Percentiles rank a stretch among this genome's conserved stretches.
Evolutionary conservation across 2,888 invertebrate species (phyloP).

Genomic region (Acanthacorydalis orientalis): DNA sequence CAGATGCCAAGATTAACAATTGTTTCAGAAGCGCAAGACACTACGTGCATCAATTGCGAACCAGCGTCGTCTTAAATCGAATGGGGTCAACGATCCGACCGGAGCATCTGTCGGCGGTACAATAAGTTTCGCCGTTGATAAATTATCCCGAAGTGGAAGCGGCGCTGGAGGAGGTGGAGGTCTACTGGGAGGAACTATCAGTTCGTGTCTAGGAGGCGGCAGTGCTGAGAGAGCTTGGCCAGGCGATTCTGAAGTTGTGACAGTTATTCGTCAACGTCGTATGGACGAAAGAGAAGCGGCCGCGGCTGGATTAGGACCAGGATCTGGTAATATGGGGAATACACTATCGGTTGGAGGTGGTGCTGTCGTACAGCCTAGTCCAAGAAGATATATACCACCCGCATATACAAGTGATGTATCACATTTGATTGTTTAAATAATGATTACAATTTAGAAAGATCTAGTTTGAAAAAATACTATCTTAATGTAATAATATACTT

Average conservation of each 20-base stretch:
- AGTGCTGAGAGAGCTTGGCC: conserved; percentile 42
- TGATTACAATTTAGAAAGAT: too few species aligned
- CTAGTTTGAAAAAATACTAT: too few species aligned
- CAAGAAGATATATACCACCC: conserved; percentile 41
- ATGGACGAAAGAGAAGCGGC: conserved; percentile 28
- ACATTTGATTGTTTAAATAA: conserved; percentile 52
- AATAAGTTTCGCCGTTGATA: conserved; percentile 66
- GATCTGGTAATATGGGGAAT: conserved; percentile 28
- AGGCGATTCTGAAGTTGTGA: conserved; percentile 34
- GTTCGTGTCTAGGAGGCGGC: conserved; percentile 24
- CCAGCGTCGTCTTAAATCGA: conserved; percentile 64
- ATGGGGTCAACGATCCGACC: conserved; percentile 62
- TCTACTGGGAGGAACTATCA: conserved; percentile 19
- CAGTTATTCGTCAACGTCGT: conserved; percentile 35
- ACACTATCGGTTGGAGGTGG: conserved; percentile 26
- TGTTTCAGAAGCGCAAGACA: conserved; percentile 72
- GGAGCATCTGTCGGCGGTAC: conserved; percentile 22
- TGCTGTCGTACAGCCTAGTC: conserved; percentile 40
- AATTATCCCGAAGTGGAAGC: conserved; percentile 23
- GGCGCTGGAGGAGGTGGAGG: conserved; percentile 19
- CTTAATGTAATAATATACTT: too few species aligned
- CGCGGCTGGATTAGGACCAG: conserved; percentile 23
- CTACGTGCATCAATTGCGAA: conserved; percentile 61
- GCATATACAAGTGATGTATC: conserved; percentile 69
- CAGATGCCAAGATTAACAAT: neutral